Percentiles rank a stretch among this genome's conserved stretches.
These are phyloP conservation scores for Pituophis catenifer DNA, from an alignment of 2,113 vertebrate species.

Conservation along the genomic window DNA sequence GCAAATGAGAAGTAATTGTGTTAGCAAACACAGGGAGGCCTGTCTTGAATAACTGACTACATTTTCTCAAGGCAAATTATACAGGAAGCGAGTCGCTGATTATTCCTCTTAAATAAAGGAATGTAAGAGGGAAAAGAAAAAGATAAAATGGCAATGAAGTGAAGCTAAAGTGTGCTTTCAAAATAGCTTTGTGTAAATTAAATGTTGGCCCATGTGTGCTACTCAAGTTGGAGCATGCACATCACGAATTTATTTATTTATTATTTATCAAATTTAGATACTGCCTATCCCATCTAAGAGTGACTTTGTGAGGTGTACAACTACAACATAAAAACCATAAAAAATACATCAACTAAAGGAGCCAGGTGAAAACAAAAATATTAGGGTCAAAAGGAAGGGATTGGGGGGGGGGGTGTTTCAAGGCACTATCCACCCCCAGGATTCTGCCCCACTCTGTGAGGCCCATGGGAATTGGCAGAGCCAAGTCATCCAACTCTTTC, in stretches of 20 bases:
- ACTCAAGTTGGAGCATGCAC: rapidly evolving
- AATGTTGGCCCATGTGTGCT: rapidly evolving
- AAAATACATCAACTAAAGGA: not conserved
- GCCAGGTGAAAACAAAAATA: not conserved
- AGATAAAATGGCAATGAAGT: not conserved
- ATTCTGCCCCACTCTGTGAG: not conserved
- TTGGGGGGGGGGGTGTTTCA: not conserved
- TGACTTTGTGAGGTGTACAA: not conserved
- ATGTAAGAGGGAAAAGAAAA: not conserved
- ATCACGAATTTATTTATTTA: not conserved
- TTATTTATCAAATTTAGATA: not conserved
- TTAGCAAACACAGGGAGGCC: constrained; percentile 6
- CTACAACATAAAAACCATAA: not conserved
- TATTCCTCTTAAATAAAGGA: not conserved
- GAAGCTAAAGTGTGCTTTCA: not conserved
- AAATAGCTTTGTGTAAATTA: not conserved
- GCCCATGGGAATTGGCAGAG: not conserved
- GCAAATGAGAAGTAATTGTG: constrained; percentile 27
- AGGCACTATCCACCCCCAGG: not conserved
- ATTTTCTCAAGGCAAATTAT: not conserved
- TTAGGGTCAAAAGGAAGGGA: not conserved
- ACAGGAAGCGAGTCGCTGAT: not conserved
- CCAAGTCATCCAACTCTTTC: not conserved
- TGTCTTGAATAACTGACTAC: constrained; percentile 3
- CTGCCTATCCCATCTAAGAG: not conserved